Base-by-base conservation (phyloP, 2,888 invertebrate genomes). In the Agrochola lota region DNA sequence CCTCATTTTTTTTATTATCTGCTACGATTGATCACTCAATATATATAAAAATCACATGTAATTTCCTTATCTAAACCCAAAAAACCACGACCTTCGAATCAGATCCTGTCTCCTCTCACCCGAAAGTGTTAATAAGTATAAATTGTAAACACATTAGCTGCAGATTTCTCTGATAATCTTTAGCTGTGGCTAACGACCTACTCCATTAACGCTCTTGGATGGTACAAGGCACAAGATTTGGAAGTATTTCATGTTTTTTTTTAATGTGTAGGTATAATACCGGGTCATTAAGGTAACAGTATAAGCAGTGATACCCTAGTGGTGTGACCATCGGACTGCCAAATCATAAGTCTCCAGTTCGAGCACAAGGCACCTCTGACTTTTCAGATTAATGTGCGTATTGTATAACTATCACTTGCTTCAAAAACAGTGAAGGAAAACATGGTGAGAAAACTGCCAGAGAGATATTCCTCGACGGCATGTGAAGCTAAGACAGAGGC, bases 131-230 rank as follows among this genome's bases (percentile, higher is more conserved):
- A 91, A 91, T 89, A 90, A 91, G 90, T 91, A 91, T 91, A 92
- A 93, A 90, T 94, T 91, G 93, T 94, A 93, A 94, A 93, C 92
- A 93, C 93, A 94, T 94, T 94, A 93, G 86, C 89, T 88, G 87
- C 92, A 92, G 94, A 95, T 94, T 92, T 90, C 90, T 90, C 89
- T 91, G 95, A 95, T 95, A 95, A 95, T 95, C 95, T 95, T 94
- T 92, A 91, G 91, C 92, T 92, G 91, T 85, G 90, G 94, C 93
- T 95, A 95, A 95, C 95, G 95, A 95, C 93, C 93, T 88, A 83
- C 89, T 91, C 94, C 95, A 95, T 95, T 95, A 95, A 93, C 92
- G 88, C 71, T 85, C 81, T 71, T 20, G 72, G 74, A 59, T 85
- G 90, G 92, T 80, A 12, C 88, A 94, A 94, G 91, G 80, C 67